Evolutionary conservation across 1,140 invertebrate species (phyloP), one percentile per base, ranked within the genome.

Genomic region (Pseudomyrmex pallidus): DNA sequence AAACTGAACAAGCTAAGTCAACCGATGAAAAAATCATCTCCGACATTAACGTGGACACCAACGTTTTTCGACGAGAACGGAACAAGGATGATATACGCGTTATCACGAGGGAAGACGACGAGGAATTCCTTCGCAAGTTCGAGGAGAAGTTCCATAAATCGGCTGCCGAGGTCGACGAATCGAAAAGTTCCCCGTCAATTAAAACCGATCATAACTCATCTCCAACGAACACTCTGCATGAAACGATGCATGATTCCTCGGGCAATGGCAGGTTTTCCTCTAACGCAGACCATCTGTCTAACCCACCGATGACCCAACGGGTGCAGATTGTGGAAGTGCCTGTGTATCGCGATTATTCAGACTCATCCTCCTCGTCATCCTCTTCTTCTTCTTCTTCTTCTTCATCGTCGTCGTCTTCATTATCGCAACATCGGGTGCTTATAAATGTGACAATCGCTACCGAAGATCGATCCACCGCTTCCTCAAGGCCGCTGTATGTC

Each of bases 401-500:
- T 22, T 22, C 20, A n/a, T 22, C n/a, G 12, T 63, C 87, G 2
- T 72, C 80, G 0, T 50, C 72, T 1, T 63, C 78, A 0, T 63
- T 68, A 9, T 82, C 84, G 35, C 17, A 89, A n/a, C 57, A 84
- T 20, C 95, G 95, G 83, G 95, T 97, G 85, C 94, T 96, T 85
- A 96, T 97, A 64, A 97, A 97, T 94, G 94, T 97, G 76, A 97
- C 96, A 2, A 97, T 97, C 89, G 95, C 96, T 20, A 95, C 96
- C 20, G 96, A 96, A 86, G 95, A 95, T 85, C 70, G 84, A 1
- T 76, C 85, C 22, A 78, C 88, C 2, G 95, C 94, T 84, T 93
- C 94, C 82, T 94, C 95, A 87, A 95, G 96, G 87, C 96, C 96
- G 59, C 93, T 97, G 82, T 97, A 97, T 94, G 95, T 97, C 56